Evolutionary conservation across 2,113 vertebrate genomes (phyloP).

Genomic region (Pomatorhinus ruficollis): DNA sequence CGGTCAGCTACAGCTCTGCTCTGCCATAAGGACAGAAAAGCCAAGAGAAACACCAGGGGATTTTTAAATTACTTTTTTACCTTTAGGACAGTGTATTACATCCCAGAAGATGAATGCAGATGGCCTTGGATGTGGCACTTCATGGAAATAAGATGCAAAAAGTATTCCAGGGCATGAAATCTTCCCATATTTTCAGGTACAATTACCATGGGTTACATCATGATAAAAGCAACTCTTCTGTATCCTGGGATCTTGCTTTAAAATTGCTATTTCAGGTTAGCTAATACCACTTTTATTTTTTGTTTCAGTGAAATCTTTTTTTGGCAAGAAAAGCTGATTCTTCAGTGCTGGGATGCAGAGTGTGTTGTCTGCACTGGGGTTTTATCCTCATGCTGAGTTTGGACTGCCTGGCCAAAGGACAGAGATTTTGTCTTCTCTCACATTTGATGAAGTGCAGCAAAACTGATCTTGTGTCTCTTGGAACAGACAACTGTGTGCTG

Average conservation of each 20-base stretch:
- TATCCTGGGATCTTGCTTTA: background rate
- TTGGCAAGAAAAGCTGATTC: background rate
- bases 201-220: accelerated
- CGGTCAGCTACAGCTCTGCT: background rate
- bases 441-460: background rate
- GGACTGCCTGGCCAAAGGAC: background rate
- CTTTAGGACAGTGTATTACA: background rate
- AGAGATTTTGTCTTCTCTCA: background rate
- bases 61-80: background rate
- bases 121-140: background rate
- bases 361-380: background rate
- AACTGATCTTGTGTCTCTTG: background rate
- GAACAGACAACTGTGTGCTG: background rate
- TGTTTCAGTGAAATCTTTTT: background rate
- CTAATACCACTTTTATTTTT: background rate
- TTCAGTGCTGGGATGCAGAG: background rate
- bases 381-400: background rate
- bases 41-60: background rate
- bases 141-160: background rate
- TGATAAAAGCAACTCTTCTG: background rate
- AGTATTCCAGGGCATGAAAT: background rate
- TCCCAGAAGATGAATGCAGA: background rate
- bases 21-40: background rate
- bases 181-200: background rate
- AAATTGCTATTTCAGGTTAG: background rate